Conservation (phyloP, 2,797 vertebrate genomes). For the Poliocrania exsul region DNA sequence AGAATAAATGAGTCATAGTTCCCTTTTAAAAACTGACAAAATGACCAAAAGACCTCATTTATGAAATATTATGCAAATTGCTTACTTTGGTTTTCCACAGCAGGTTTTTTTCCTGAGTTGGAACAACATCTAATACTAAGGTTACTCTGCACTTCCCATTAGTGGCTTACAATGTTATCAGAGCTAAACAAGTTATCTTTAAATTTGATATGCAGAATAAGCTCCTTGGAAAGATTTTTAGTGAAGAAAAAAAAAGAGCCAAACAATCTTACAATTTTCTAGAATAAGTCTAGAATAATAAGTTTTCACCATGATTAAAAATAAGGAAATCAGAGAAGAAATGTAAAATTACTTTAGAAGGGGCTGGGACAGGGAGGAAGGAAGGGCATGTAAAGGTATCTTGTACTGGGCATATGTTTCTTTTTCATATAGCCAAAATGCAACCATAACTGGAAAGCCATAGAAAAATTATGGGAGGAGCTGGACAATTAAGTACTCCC, state of each 20-base stretch:
- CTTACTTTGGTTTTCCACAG: neutral
- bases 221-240: neutral
- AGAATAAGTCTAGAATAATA: neutral
- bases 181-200: neutral
- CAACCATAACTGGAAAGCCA: neutral
- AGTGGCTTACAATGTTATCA: neutral
- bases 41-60: neutral
- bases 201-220: neutral
- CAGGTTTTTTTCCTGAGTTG: neutral
- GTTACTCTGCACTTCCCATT: neutral
- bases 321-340: neutral
- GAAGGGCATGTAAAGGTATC: neutral
- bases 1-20: neutral
- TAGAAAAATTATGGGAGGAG: neutral
- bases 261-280: neutral
- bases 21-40: neutral
- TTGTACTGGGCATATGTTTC: neutral
- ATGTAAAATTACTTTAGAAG: neutral
- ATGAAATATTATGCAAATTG: neutral
- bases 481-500: neutral
- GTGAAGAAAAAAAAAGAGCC: neutral
- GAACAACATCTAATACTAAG: neutral
- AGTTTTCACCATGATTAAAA: neutral
- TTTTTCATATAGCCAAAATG: neutral
- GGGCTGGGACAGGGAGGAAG: neutral